Evolutionary conservation across 2,888 invertebrate species (phyloP), one percentile per base, ranked within the genome.

Genomic region (Rosalia funebris): DNA sequence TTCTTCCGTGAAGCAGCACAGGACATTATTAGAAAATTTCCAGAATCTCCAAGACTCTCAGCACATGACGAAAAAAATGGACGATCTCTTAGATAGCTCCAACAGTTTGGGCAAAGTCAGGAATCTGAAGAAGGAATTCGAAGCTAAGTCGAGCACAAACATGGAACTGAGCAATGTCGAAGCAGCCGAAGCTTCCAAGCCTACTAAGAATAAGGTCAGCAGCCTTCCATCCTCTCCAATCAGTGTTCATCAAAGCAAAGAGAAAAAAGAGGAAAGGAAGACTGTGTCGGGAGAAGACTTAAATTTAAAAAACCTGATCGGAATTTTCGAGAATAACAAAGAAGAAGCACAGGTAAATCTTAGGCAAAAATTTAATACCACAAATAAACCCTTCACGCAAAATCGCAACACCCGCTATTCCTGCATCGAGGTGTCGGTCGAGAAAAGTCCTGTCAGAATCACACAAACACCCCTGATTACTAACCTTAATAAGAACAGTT

Each of bases 61-160:
- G 54, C 75, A 75, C 36, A 74, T 73, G 44, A 74, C 78, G 42
- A 81, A 70, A 61, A 67, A 78, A 14, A 74, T 74, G 1, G 83
- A 83, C 39, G 81, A 82, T 52, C 20, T 61, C 1, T 77, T 81
- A 75, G 62, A 71, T 17, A 71, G 64, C 46, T 68, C 72, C 1
- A 73, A 69, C 47, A 72, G 71, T 32, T 85, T 87, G 39, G 93
- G 94, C 19, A 90, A 91, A 78, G 95, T 95, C 70, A 89, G 89
- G 84, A 92, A 90, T 84, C 87, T 94, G 71, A 93, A 93, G 81
- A 91, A 91, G 79, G 94, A 92, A 80, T 94, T 95, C 80, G 95
- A 95, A 83, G 93, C 94, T 50, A 91, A 91, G 79, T 86, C 86
- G 0, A 80, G 71, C 69, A 72, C 61, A 46, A 65, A 57, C 31